These are phyloP conservation scores for Megaceryle alcyon DNA, from an alignment of 2,797 vertebrate species.

Conservation along the genomic window DNA sequence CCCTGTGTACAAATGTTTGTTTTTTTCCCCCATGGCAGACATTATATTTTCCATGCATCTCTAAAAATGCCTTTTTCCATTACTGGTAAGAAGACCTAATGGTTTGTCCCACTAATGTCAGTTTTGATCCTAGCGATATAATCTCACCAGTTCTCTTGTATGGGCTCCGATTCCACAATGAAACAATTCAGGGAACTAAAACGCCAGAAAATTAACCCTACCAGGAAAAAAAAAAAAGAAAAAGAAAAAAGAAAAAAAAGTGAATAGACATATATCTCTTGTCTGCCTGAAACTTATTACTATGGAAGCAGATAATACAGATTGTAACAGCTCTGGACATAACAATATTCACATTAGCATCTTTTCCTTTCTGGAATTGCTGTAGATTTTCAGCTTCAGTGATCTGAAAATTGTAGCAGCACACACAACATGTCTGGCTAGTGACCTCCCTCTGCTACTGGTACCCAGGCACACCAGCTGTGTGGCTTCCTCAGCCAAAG, in stretches of 20 bases:
- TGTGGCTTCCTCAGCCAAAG: slow-evolving; percentile 32
- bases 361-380: not conserved
- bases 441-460: slow-evolving; percentile 10
- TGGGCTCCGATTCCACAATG: not conserved
- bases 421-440: not conserved
- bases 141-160: not conserved
- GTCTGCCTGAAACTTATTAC: not conserved
- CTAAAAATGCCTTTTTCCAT: slow-evolving; percentile 14
- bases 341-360: not conserved
- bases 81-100: not conserved
- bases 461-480: slow-evolving; percentile 31
- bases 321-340: not conserved
- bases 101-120: not conserved
- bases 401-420: not conserved
- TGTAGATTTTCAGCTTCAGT: not conserved
- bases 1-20: not conserved
- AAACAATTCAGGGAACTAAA: not conserved
- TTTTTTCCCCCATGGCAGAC: not conserved
- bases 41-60: not conserved
- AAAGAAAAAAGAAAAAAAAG: not conserved
- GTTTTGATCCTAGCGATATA: not conserved
- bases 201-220: not conserved
- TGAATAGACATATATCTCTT: not conserved
- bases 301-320: not conserved
- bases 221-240: not conserved